Base-by-base conservation (phyloP, 2,888 invertebrate species). In the Metacarcinus magister region DNA sequence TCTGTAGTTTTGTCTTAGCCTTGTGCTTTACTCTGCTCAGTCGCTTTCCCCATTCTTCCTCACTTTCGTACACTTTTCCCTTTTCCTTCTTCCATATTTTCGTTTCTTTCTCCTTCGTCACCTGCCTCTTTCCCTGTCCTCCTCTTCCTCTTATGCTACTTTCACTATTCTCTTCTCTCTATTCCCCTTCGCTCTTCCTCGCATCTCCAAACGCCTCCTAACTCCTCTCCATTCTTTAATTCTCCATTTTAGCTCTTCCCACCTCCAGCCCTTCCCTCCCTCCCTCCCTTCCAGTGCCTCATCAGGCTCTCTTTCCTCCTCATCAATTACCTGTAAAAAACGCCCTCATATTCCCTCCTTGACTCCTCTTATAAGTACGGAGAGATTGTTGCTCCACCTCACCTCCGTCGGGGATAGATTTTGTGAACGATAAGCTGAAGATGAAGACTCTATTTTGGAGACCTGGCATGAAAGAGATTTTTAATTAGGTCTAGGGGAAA, bases 271-370 rank as follows among this genome's bases (percentile, higher is more conserved):
- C n/a, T 67, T 5, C 67, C 10, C n/a, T 19, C n/a, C 10, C 82
- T 82, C 32, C 82, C 82, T 82, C 4, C 32, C 32, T 13, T 8
- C 5, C 4, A 32, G 32, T 32, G 28, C 82, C 28, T 28, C 82
- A 32, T 82, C 2, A 32, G 82, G 82, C 28, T 28, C 82, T 82
- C 32, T 23, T 67, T 23, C 19, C 67, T 16, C 19, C 67, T 82
- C 82, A 32, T 82, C 82, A 82, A 32, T 82, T 82, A 82, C 32
- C 32, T 32, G 82, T 82, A 32, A 32, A 82, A 82, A 32, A 82
- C 32, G 82, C 82, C 13, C 82, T 82, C 82, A 82, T 82, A 82
- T 82, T 32, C 82, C 32, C 32, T 82, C 32, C 82, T 82, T 82
- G 28, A 82, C 82, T 82, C 32, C 28, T 13, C 13, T 82, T 32